A percentile compares a stretch with the other conserved stretches of the same genome.
phyloP scores from a whole-genome alignment of 2,888 invertebrate genomes.

The Mesochorus sp. region DNA sequence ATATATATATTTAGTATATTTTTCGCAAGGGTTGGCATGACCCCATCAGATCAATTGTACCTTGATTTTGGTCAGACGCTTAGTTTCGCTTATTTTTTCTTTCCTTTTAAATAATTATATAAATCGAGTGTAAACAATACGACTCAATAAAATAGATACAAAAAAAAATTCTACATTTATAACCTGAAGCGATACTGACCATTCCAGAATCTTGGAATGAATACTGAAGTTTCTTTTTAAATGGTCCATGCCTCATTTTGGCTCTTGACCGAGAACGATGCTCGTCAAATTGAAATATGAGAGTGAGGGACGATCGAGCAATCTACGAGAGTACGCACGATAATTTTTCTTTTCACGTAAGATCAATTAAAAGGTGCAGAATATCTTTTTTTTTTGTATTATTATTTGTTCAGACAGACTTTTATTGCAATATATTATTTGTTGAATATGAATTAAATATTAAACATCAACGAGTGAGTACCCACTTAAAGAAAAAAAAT shows the following conservation, averaged over 20 bases:
- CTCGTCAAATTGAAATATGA: slow-evolving; percentile 45
- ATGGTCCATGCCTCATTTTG: slow-evolving; percentile 70
- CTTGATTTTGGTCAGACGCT: slow-evolving; percentile 63
- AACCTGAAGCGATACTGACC: slow-evolving; percentile 66
- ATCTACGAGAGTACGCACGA: neutral
- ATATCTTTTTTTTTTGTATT: neutral
- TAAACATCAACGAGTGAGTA: slow-evolving; percentile 40
- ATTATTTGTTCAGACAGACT: slow-evolving; percentile 7
- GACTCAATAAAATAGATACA: slow-evolving; percentile 28
- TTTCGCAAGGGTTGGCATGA: slow-evolving; percentile 54
- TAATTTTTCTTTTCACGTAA: neutral
- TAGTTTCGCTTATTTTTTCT: slow-evolving; percentile 35
- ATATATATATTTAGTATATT: slow-evolving; percentile 41
- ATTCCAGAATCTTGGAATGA: slow-evolving; percentile 75
- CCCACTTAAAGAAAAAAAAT: slow-evolving; percentile 49
- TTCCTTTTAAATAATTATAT: neutral
- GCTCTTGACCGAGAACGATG: slow-evolving; percentile 56
- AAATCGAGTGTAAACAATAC: slow-evolving; percentile 14
- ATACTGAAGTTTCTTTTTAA: slow-evolving; percentile 75
- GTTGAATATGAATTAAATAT: neutral
- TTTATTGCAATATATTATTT: neutral
- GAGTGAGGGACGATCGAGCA: neutral
- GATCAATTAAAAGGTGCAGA: neutral
- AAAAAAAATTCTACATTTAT: slow-evolving; percentile 51
- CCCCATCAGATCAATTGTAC: slow-evolving; percentile 63